Evolutionary conservation across 53 echinoderm and acorn worm genomes (phyloP), one percentile per base, ranked within the genome.

Genomic region (Mesocentrotus franciscanus): DNA sequence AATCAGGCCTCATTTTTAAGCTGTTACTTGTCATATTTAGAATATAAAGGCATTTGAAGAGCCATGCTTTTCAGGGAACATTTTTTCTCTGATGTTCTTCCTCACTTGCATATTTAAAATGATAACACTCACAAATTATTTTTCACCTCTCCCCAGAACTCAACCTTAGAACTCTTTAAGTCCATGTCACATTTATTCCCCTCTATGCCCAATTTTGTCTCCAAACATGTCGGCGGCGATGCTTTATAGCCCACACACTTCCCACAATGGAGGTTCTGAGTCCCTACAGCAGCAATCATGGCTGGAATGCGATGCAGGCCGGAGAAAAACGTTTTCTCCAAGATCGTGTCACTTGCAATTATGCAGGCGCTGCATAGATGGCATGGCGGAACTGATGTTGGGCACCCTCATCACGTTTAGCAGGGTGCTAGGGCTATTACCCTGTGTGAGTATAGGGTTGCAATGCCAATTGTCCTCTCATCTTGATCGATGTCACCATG

Each of bases 361-460:
- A 84, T 84, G 84, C 84, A 87, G 87, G 87, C 87, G 58, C 58
- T 87, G 57, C 87, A 2, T 87, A 27, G 2, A 24, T 49, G 49
- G 84, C 58, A 58, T 57, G 58, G 87, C 4, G 58, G 22, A 22
- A n/a, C n/a, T 29, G 56, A 84, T 36, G 87, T 87, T 58, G 1
- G 87, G 49, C 17, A 87, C 11, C 34, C 14, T 9, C n/a, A 24
- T 87, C 87, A 87, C 87, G 87, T 87, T 87, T 59, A 57, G 58
- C 34, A 59, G 57, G 57, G 87, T 87, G 87, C 58, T 22, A 87
- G 58, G 87, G 58, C 87, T 87, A 87, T 87, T 87, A 87, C 87
- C 87, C n/a, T 9, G 59, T 58, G 87, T 14, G 87, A 10, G 87
- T 57, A 87, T 87, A 56, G 34, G 56, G 56, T 84, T 57, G n/a